These are phyloP conservation scores for Odontomachus brunneus DNA, from an alignment of 1,140 invertebrate species.

Conservation along the genomic window DNA sequence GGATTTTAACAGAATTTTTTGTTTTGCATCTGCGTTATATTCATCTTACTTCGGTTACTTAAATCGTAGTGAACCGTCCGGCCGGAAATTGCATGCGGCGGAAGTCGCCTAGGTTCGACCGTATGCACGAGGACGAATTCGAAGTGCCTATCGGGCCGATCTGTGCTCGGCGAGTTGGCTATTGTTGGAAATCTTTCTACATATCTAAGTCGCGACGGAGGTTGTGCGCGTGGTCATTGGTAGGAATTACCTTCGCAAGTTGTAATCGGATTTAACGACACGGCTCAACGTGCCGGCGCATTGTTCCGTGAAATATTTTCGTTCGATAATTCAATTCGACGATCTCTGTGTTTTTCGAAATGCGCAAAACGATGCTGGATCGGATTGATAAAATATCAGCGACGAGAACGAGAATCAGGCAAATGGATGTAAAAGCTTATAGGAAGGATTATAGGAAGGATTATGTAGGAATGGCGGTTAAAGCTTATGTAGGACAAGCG, in stretches of 20 bases:
- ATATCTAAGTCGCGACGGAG: slow-evolving; percentile 47
- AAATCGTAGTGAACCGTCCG: slow-evolving; percentile 73
- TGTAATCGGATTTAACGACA: slow-evolving; percentile 21
- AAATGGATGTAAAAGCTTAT: background rate
- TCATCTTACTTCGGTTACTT: slow-evolving; percentile 30
- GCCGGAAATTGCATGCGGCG: slow-evolving; percentile 80
- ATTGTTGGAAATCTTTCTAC: slow-evolving; percentile 54
- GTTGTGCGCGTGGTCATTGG: slow-evolving; percentile 17
- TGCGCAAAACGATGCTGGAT: background rate
- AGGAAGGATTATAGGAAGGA: too few species aligned
- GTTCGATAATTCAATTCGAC: slow-evolving; percentile 14
- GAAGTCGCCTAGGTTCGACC: slow-evolving; percentile 80
- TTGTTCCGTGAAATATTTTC: background rate
- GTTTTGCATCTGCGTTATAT: slow-evolving; percentile 38
- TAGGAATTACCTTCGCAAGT: slow-evolving; percentile 4
- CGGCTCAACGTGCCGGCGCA: background rate
- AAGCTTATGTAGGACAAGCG: background rate
- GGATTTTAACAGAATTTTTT: too few species aligned
- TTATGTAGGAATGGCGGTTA: too few species aligned
- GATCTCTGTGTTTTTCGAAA: background rate
- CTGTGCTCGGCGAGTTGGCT: slow-evolving; percentile 41
- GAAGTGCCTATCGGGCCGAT: slow-evolving; percentile 60
- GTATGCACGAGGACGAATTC: slow-evolving; percentile 76
- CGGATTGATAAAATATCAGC: background rate
- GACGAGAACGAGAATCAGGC: background rate